phyloP scores from a whole-genome alignment of 2,888 invertebrate species.

The Ectemnius continuus region DNA sequence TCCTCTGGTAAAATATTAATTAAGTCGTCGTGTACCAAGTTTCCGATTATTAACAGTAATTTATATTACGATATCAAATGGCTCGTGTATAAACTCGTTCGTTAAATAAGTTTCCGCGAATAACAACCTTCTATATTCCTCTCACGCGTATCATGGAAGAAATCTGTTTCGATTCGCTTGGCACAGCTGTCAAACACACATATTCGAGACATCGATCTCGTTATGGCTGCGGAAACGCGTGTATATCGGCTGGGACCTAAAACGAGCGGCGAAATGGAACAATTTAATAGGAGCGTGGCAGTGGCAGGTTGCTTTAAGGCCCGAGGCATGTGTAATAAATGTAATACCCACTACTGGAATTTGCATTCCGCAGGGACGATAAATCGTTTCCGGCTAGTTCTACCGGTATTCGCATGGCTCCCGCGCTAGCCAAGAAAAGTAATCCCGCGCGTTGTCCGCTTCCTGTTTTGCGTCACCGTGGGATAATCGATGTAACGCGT shows the following conservation, averaged over 20 bases:
- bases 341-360: not conserved
- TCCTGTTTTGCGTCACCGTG: constrained; percentile 6
- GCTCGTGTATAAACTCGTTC: no score
- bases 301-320: not conserved
- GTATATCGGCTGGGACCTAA: no score
- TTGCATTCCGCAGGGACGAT: not conserved
- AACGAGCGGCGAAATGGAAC: no score
- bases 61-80: no score
- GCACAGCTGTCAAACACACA: no score
- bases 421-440: not conserved
- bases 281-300: no score
- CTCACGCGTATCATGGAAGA: not conserved
- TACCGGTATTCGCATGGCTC: not conserved
- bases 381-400: not conserved
- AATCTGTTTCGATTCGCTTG: not conserved
- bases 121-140: no score
- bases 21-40: no score
- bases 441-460: not conserved
- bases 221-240: no score
- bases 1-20: constrained; percentile 20
- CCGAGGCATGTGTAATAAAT: not conserved
- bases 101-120: no score
- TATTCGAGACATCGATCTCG: no score
- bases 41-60: no score
- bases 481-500: not conserved